Base-by-base conservation (phyloP, 2,113 vertebrate genomes). In the Rissa tridactyla region DNA sequence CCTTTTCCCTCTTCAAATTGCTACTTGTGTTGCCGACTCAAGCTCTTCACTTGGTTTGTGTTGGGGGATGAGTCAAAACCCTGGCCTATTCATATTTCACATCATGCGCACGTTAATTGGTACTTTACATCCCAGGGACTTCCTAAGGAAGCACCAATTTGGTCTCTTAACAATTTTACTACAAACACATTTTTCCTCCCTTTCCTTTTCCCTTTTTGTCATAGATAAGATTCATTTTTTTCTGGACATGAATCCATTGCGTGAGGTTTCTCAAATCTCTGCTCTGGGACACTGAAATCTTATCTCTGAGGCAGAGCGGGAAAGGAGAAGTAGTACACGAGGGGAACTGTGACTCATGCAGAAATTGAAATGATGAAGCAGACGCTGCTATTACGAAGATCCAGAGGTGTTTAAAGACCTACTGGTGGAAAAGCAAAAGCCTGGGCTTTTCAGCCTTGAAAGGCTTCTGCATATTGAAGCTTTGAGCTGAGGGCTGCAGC, bases 241-340 rank as follows among this genome's bases (percentile, higher is more conserved):
- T 82, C 82, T 88, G 90, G 94, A 94, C 79, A 38, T 62, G 91
- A 95, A 92, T 94, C 76, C 46, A 7, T 82, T 92, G 91, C 95
- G 71, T 83, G 87, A 96, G 71, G 76, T 93, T 88, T 96, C 75
- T 92, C 69, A 95, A 94, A 81, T 94, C 85, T 84, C 85, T 96
- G 93, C 93, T 93, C 72, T 93, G 96, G 93, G 95, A 95, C 80
- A 38, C 76, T n/a, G 52, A 92, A 93, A 94, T 84, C 93, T 94
- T 94, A 73, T 91, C 92, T 79, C 60, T 40, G 46, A 95, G 94
- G 80, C 85, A 92, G 81, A 95, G 49, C 3, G 27, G 76, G 83
- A 87, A 82, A 85, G 55, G 29, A 81, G 82, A 88, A 96, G 92
- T 69, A 57, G 84, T 79, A 80, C 90, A 83, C 47, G 75, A 86